phyloP scores from a whole-genome alignment of 2,888 invertebrate genomes.

The Oxystoma pomonae region DNA sequence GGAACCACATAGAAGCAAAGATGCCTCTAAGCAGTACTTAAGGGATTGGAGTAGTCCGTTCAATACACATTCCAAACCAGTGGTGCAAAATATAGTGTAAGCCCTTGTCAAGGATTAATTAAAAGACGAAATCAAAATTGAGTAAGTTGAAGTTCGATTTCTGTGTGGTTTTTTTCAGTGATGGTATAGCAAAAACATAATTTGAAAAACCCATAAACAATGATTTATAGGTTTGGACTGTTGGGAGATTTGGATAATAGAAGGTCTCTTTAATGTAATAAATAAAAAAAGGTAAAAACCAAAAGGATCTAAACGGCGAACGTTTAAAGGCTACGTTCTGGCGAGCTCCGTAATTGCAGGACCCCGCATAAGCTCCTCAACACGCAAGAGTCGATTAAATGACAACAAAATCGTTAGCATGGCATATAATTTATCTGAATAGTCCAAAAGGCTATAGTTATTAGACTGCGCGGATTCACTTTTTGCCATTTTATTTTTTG shows the following conservation, averaged over 20 bases:
- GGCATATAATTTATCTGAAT: conserved; percentile 34
- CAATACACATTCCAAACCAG: too few relatives aligned
- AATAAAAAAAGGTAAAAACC: conserved; percentile 14
- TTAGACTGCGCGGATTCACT: conserved; percentile 18
- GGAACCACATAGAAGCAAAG: too few relatives aligned
- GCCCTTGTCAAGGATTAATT: too few relatives aligned
- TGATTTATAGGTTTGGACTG: conserved; percentile 16
- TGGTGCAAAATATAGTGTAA: too few relatives aligned
- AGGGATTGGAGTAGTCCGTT: too few relatives aligned
- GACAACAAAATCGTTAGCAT: conserved; percentile 41
- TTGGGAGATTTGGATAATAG: conserved; percentile 17
- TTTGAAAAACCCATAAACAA: conserved; percentile 15
- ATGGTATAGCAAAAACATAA: conserved; percentile 8
- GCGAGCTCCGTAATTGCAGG: conserved; percentile 25
- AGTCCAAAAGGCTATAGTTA: conserved; percentile 27
- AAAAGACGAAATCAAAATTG: too few relatives aligned
- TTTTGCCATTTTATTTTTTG: conserved; percentile 8
- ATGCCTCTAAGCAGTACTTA: too few relatives aligned
- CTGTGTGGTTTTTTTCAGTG: too few relatives aligned
- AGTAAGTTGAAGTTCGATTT: too few relatives aligned
- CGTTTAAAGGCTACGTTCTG: conserved; percentile 25
- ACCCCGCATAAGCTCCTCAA: conserved; percentile 30
- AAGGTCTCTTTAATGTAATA: conserved; percentile 21
- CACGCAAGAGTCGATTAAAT: conserved; percentile 36
- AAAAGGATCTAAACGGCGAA: conserved; percentile 19